These are phyloP conservation scores for Thecocarcelia acutangulata DNA, from an alignment of 2,888 invertebrate species.

Conservation along the genomic window DNA sequence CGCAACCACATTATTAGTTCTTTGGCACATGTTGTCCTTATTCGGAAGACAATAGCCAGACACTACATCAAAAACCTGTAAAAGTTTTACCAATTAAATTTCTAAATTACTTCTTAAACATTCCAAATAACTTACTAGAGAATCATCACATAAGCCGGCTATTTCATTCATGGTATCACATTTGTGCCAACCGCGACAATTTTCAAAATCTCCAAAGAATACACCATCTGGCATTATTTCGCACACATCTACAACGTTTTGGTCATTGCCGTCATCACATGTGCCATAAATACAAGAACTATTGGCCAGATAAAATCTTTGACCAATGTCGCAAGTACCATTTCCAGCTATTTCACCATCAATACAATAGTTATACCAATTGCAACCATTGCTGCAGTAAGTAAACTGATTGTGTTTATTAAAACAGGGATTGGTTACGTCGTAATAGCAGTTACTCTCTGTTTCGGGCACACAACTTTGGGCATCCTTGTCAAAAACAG, in stretches of 20 bases:
- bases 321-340: slow-evolving; percentile 63
- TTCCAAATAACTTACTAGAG: slow-evolving; percentile 55
- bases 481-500: slow-evolving; percentile 67
- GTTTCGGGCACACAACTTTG: slow-evolving; percentile 64
- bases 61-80: slow-evolving; percentile 65
- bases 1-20: slow-evolving; percentile 48
- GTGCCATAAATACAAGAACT: slow-evolving; percentile 66
- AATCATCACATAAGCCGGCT: slow-evolving; percentile 53
- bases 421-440: slow-evolving; percentile 60
- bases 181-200: slow-evolving; percentile 69
- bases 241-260: slow-evolving; percentile 61
- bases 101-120: neutral
- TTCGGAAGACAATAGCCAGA: slow-evolving; percentile 61
- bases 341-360: slow-evolving; percentile 36
- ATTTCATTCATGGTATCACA: slow-evolving; percentile 24
- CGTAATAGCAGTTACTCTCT: slow-evolving; percentile 61
- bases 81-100: neutral
- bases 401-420: slow-evolving; percentile 52
- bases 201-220: slow-evolving; percentile 70
- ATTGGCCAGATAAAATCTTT: slow-evolving; percentile 53
- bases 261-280: slow-evolving; percentile 44
- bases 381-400: slow-evolving; percentile 61
- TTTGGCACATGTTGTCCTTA: slow-evolving; percentile 62
- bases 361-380: slow-evolving; percentile 70
- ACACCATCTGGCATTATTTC: slow-evolving; percentile 63